Evolutionary conservation across 2,113 vertebrate genomes (phyloP).

Genomic region (Myodes glareolus): DNA sequence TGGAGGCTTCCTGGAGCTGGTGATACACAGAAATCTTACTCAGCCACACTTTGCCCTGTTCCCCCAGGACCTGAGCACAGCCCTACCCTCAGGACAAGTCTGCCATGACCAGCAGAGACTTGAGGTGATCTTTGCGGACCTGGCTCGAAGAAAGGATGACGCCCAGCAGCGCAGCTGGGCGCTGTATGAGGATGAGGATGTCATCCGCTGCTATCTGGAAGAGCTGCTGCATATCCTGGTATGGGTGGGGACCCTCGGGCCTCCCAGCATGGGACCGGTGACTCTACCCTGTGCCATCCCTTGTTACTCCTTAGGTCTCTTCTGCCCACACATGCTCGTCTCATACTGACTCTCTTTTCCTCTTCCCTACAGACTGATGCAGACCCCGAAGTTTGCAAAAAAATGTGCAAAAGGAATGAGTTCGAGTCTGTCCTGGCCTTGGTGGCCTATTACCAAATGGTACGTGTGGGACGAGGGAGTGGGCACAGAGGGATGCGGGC

Average conservation of each 20-base stretch:
- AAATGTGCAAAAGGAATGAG: slow-evolving; percentile 95
- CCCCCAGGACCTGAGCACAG: slow-evolving; percentile 89
- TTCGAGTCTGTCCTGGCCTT: slow-evolving; percentile 94
- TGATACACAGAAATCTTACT: not conserved
- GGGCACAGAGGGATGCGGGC: not conserved
- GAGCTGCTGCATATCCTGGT: slow-evolving; percentile 96
- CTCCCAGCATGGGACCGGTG: not conserved
- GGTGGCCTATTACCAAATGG: slow-evolving; percentile 99
- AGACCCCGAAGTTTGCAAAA: slow-evolving; percentile 97
- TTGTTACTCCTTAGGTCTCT: not conserved
- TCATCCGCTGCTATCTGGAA: slow-evolving; percentile 91
- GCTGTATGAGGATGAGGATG: slow-evolving; percentile 88
- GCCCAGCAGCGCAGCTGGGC: slow-evolving; percentile 97
- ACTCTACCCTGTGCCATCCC: accelerated
- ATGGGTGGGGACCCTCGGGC: not conserved
- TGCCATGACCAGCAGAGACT: slow-evolving; percentile 97
- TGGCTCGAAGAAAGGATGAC: slow-evolving; percentile 94
- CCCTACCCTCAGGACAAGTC: slow-evolving; percentile 95
- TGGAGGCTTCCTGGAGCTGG: not conserved
- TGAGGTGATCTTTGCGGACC: slow-evolving; percentile 96
- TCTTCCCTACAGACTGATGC: slow-evolving; percentile 93
- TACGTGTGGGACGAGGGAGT: slow-evolving; percentile 79
- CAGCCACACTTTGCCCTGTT: not conserved
- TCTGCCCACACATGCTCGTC: accelerated
- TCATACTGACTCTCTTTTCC: not conserved